Evolutionary conservation across 2,888 invertebrate genomes (phyloP), one percentile per base, ranked within the genome.

Genomic region (Diploptera punctata): DNA sequence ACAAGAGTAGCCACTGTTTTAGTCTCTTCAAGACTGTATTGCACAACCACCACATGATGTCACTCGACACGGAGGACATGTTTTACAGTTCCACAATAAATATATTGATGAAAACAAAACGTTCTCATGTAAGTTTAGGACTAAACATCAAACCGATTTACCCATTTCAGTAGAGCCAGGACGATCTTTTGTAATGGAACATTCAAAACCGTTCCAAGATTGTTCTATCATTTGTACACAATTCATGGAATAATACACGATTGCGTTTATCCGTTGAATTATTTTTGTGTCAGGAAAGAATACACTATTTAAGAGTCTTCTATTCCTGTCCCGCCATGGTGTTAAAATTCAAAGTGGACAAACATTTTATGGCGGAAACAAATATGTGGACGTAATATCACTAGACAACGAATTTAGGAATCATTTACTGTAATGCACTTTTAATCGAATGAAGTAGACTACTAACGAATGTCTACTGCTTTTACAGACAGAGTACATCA

Each of bases 181-280:
- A 3, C 52, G 21, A 52, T 52, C 21, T 2, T 52, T 52, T 52
- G 52, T 21, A 18, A 52, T 21, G 52, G 52, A 52, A 10, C 52
- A 18, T 52, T 52, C 18, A 52, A 52, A 52, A 52, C 9, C 18
- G 52, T 52, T 52, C 52, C 52, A 52, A 52, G 3, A 10, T 52
- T 52, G 9, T 52, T 52, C 21, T 52, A 52, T 52, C 52, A 52
- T 9, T 52, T 52, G 52, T 52, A 52, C 52, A 52, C 52, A 52
- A 19, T 52, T 19, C 52, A 52, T 52, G 3, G 1, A 52, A 52
- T 19, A 52, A 52, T 52, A 52, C 52, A 18, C 18, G 1, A 52
- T 52, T 52, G 10, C 18, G 52, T 52, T 52, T 52, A n/a, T 52
- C 52, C 52, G 18, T 52, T 52, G 18, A 52, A n/a, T 52, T 52